A percentile compares a stretch with the other conserved stretches of the same genome.
phyloP scores from a whole-genome alignment of 2,113 vertebrate species.

The Erinaceus europaeus region DNA sequence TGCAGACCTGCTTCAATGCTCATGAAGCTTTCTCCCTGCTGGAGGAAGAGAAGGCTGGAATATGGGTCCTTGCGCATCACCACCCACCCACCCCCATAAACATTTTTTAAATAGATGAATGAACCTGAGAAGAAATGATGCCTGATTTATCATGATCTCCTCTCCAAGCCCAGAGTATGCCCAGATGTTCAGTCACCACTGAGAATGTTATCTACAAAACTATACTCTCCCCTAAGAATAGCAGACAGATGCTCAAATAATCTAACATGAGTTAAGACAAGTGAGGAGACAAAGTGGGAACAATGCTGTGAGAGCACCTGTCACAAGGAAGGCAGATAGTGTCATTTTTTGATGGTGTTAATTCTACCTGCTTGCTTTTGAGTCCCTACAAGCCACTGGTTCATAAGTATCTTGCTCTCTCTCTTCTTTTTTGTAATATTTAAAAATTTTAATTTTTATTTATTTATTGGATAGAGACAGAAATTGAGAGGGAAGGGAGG shows the following conservation, averaged over 20 bases:
- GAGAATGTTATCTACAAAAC: background rate
- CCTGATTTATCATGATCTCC: background rate
- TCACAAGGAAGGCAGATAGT: background rate
- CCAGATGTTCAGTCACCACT: background rate
- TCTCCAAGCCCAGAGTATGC: background rate
- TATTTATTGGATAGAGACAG: too few species aligned
- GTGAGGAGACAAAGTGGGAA: background rate
- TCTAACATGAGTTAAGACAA: background rate
- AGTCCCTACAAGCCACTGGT: background rate
- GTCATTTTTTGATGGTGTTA: background rate
- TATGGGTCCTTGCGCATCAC: too few species aligned
- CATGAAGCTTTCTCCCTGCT: too few species aligned
- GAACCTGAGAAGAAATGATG: background rate
- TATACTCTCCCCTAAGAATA: background rate
- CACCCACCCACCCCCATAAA: too few species aligned
- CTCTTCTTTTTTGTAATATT: background rate
- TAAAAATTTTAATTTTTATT: too few species aligned
- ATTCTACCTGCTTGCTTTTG: background rate
- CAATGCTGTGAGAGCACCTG: accelerated
- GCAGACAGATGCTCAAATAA: background rate
- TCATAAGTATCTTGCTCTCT: background rate
- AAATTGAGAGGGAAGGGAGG: too few species aligned
- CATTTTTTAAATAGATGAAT: background rate
- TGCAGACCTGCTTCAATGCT: too few species aligned
- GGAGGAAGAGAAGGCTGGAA: too few species aligned